phyloP scores from a whole-genome alignment of 2,113 vertebrate species.

The Misgurnus anguillicaudatus region DNA sequence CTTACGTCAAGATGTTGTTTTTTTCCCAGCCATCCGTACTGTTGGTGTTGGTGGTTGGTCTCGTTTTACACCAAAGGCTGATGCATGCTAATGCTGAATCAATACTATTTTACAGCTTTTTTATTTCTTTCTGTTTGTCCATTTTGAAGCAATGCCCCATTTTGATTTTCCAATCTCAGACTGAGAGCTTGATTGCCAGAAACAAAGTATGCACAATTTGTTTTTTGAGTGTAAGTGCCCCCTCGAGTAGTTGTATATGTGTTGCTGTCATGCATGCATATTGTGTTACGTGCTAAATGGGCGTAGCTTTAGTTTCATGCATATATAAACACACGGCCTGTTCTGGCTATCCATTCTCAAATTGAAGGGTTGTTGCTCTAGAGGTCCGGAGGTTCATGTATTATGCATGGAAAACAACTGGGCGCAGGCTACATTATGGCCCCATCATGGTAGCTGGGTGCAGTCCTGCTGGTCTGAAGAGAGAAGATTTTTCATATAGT shows the following conservation, averaged over 20 bases:
- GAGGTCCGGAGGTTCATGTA: constrained; percentile 68
- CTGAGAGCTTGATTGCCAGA: not conserved
- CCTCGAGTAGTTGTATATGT: not conserved
- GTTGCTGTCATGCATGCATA: not conserved
- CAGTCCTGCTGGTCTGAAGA: constrained; percentile 55
- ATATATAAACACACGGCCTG: constrained; percentile 64
- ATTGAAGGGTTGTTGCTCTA: constrained; percentile 71
- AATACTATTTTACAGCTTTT: not conserved
- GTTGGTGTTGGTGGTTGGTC: not conserved
- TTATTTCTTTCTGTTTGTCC: not conserved
- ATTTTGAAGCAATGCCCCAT: not conserved
- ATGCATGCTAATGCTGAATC: constrained; percentile 22
- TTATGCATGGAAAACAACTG: constrained; percentile 74
- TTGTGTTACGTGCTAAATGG: constrained; percentile 48
- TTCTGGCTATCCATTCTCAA: constrained; percentile 64
- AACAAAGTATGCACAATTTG: not conserved
- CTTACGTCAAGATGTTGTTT: constrained; percentile 26
- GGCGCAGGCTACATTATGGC: constrained; percentile 68
- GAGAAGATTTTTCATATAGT: constrained; percentile 63
- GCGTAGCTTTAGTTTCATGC: constrained; percentile 70
- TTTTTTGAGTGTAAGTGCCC: not conserved
- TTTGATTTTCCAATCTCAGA: not conserved
- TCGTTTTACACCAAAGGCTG: constrained; percentile 15
- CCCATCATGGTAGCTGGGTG: constrained; percentile 63
- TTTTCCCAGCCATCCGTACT: not conserved